Evolutionary conservation across 2,888 invertebrate species (phyloP).

Genomic region (Eristalis arbustorum): DNA sequence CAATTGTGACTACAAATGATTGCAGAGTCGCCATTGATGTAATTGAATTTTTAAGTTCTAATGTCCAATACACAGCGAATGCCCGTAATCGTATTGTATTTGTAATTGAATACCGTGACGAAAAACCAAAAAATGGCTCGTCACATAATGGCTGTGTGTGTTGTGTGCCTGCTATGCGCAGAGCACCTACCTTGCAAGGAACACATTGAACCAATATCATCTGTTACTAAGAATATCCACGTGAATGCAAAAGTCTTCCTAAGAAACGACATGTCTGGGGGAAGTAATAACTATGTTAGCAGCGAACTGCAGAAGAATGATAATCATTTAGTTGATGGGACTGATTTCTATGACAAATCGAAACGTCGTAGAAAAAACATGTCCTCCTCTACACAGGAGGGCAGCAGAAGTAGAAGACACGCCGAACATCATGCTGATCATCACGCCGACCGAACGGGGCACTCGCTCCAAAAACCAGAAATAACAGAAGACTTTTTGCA

Average conservation of each 20-base stretch:
- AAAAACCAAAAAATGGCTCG: constrained; percentile 81
- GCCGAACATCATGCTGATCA: constrained; percentile 74
- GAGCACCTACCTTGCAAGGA: constrained; percentile 89
- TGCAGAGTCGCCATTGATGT: background rate
- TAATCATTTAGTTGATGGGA: constrained; percentile 30
- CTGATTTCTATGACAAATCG: constrained; percentile 50
- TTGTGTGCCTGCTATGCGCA: constrained; percentile 90
- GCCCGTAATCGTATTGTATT: constrained; percentile 29
- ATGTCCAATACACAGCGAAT: constrained; percentile 12
- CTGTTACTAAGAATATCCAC: constrained; percentile 59
- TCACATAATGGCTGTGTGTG: constrained; percentile 89
- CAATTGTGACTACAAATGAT: constrained; percentile 19
- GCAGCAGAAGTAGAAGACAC: constrained; percentile 76
- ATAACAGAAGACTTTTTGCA: constrained; percentile 83
- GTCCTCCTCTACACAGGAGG: background rate
- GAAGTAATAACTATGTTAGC: constrained; percentile 3
- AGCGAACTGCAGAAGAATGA: constrained; percentile 37
- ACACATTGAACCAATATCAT: constrained; percentile 82
- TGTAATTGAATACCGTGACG: constrained; percentile 14
- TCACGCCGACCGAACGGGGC: constrained; percentile 68
- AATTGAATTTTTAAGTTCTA: constrained; percentile 2
- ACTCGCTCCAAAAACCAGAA: constrained; percentile 77
- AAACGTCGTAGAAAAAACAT: constrained; percentile 54
- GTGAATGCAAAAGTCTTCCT: constrained; percentile 75
- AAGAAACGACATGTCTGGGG: constrained; percentile 62